Conservation (phyloP, 2,888 invertebrate species). For the Capitulum mitella region DNA sequence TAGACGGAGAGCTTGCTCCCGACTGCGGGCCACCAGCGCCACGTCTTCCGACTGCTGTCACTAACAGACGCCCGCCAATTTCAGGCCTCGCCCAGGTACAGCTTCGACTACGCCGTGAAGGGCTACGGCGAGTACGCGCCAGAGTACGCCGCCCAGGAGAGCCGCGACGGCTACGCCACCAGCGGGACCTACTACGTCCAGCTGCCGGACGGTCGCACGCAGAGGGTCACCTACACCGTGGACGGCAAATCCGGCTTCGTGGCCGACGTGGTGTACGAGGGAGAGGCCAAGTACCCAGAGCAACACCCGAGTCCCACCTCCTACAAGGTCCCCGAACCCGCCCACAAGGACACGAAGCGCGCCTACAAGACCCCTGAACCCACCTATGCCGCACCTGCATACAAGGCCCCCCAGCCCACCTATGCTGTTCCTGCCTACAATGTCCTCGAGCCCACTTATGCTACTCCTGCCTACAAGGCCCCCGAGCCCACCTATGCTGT, state of each 20-base stretch:
- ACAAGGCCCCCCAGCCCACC: background rate
- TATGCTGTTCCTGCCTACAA: background rate
- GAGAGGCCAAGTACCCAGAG: background rate
- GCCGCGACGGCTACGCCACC: background rate
- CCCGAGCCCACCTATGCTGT: background rate
- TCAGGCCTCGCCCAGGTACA: background rate
- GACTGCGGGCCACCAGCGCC: too few relatives aligned
- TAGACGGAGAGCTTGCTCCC: too few relatives aligned
- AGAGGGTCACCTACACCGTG: background rate
- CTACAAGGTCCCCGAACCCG: background rate
- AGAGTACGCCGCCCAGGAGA: background rate
- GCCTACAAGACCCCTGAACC: background rate
- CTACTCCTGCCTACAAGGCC: background rate
- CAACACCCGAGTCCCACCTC: background rate
- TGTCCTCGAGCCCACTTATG: background rate
- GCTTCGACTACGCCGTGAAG: background rate
- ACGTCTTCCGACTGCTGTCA: too few relatives aligned
- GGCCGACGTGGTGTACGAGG: background rate
- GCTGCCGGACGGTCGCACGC: background rate
- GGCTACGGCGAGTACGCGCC: background rate
- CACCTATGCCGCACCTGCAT: background rate
- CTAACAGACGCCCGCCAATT: too few relatives aligned
- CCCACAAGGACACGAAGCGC: background rate
- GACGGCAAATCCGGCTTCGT: background rate
- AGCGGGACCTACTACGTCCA: background rate